Conservation (phyloP, 1,140 invertebrate species). For the Oedothorax gibbosus region DNA sequence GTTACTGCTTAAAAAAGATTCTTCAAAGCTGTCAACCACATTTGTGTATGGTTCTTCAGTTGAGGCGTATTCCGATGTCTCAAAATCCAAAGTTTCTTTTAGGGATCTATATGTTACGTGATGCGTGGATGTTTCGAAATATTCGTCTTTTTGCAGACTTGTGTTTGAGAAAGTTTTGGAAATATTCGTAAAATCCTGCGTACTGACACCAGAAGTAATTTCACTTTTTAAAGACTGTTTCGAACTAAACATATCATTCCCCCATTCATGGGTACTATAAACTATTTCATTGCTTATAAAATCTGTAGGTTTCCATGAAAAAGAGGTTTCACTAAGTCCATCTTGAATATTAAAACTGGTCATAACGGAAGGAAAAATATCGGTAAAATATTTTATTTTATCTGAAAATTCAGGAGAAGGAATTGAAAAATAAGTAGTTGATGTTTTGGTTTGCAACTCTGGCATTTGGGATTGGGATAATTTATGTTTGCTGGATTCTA, state of each 20-base stretch:
- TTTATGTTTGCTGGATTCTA: too few species aligned
- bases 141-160: background rate
- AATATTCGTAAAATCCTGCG: background rate
- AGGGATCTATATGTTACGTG: slow-evolving; percentile 42
- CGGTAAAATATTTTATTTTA: too few species aligned
- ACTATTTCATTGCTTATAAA: background rate
- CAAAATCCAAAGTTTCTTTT: background rate
- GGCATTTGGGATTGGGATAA: too few species aligned
- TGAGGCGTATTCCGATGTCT: background rate
- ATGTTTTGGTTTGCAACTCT: too few species aligned
- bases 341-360: background rate
- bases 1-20: too few species aligned
- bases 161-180: background rate
- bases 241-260: background rate
- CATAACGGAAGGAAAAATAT: background rate
- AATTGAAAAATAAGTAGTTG: too few species aligned
- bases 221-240: background rate
- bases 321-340: background rate
- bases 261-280: background rate
- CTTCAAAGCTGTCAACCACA: too few species aligned
- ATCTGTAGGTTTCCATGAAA: background rate
- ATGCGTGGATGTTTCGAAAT: slow-evolving; percentile 27
- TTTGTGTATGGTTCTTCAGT: too few species aligned
- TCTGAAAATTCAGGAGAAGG: too few species aligned
- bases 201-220: background rate